Evolutionary conservation across 2,888 invertebrate species (phyloP).

Genomic region (Lasioglossum pauxillum): DNA sequence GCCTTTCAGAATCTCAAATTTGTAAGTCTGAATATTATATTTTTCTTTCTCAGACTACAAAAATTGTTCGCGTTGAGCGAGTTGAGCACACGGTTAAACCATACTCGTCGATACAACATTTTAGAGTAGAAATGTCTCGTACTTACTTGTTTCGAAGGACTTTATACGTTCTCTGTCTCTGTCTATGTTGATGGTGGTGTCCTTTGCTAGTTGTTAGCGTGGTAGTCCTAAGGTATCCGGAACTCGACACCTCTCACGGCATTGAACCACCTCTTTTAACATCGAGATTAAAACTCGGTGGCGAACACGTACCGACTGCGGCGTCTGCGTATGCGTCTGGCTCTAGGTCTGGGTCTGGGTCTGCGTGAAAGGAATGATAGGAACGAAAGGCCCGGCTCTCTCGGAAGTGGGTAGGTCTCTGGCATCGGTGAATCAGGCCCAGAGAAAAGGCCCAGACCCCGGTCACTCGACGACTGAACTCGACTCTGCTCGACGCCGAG

Average conservation of each 20-base stretch:
- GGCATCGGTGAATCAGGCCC: conserved; percentile 64
- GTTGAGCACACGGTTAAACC: too few species aligned
- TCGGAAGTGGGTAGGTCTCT: conserved; percentile 52
- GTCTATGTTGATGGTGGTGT: background rate
- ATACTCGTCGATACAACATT: background rate
- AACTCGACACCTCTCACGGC: conserved; percentile 21
- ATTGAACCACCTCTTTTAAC: conserved; percentile 14
- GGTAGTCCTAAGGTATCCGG: conserved; percentile 7
- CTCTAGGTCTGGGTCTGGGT: conserved; percentile 6
- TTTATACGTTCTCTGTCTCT: background rate
- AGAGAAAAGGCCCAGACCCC: conserved; percentile 72
- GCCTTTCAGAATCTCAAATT: too few species aligned
- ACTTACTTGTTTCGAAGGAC: background rate
- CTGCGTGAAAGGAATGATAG: conserved; percentile 41
- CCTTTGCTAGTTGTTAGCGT: background rate
- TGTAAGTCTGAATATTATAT: too few species aligned
- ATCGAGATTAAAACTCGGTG: conserved; percentile 33
- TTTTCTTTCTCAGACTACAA: too few species aligned
- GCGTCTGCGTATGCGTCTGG: background rate
- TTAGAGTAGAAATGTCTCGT: background rate
- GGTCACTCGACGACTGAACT: conserved; percentile 73
- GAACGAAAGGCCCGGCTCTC: conserved; percentile 47
- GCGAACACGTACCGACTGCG: conserved; percentile 31
- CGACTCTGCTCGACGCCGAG: conserved; percentile 53
- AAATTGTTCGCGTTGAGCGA: too few species aligned